Conservation (phyloP, 2,113 vertebrate genomes). For the Oryzias woworae region DNA sequence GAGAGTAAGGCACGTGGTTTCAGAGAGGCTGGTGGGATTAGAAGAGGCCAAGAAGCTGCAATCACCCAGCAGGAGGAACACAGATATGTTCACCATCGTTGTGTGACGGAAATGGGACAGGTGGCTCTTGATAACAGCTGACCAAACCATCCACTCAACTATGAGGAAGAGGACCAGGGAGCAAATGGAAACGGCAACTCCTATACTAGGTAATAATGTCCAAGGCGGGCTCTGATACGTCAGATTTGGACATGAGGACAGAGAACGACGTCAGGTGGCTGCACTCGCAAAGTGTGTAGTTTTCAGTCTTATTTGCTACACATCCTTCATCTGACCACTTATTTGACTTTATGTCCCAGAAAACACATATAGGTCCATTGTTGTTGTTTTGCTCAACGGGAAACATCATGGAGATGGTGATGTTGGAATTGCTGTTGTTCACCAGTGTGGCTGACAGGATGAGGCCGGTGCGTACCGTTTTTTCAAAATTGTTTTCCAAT, state of each 20-base stretch:
- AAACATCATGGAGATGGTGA: conserved; percentile 78
- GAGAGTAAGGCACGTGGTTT: conserved; percentile 69
- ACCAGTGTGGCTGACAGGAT: conserved; percentile 77
- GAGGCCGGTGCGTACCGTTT: conserved; percentile 5
- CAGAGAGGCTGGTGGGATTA: not conserved
- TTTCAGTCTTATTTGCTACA: accelerated
- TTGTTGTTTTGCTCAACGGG: accelerated
- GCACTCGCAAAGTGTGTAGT: conserved; percentile 75
- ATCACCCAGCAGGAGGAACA: conserved; percentile 83
- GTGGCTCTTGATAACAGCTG: conserved; percentile 85
- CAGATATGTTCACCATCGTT: conserved; percentile 86
- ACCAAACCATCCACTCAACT: conserved; percentile 90
- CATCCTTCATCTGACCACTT: conserved; percentile 65
- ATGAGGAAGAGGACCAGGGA: conserved; percentile 82
- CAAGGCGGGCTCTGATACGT: conserved; percentile 21
- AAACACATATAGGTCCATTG: conserved; percentile 73
- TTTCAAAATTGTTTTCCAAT: conserved; percentile 20
- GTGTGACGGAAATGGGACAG: conserved; percentile 91
- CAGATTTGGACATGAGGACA: conserved; percentile 81
- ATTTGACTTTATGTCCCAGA: conserved; percentile 71
- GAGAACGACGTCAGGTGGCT: conserved; percentile 90
- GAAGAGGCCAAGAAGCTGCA: conserved; percentile 78
- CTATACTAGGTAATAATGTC: conserved; percentile 79
- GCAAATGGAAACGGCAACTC: conserved; percentile 84
- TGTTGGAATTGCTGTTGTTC: not conserved